Conservation (phyloP, 2,888 invertebrate genomes). For the Harpagoxenus sublaevis region DNA sequence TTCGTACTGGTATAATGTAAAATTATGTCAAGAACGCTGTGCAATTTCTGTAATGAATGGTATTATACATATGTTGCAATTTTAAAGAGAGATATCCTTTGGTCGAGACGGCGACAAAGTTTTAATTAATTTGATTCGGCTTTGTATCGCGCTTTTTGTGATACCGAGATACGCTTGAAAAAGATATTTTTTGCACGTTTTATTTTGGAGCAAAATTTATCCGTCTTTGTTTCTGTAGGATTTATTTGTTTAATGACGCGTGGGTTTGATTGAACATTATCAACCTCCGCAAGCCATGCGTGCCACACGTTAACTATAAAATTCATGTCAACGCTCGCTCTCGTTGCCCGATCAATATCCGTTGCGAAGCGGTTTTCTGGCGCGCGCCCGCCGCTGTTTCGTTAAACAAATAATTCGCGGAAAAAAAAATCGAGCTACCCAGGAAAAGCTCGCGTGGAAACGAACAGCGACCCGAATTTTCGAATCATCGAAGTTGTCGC, state of each 20-base stretch:
- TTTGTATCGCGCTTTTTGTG: background rate
- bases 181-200: background rate
- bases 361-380: slow-evolving; percentile 50
- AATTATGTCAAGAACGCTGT: background rate
- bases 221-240: slow-evolving; percentile 27
- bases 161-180: background rate
- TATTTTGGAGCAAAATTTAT: slow-evolving; percentile 3
- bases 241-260: slow-evolving; percentile 47
- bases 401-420: slow-evolving; percentile 46
- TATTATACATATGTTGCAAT: slow-evolving; percentile 4
- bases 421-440: background rate
- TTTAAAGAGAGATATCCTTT: background rate
- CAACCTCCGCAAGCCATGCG: slow-evolving; percentile 44
- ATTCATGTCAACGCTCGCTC: slow-evolving; percentile 58
- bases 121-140: slow-evolving; percentile 21
- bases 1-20: background rate
- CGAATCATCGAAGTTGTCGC: background rate
- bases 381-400: slow-evolving; percentile 22
- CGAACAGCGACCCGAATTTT: background rate
- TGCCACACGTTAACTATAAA: slow-evolving; percentile 52
- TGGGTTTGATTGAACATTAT: slow-evolving; percentile 42
- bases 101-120: background rate
- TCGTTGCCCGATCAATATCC: slow-evolving; percentile 56
- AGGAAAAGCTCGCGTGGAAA: slow-evolving; percentile 7
- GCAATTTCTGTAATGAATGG: background rate